A percentile compares a stretch with the other conserved stretches of the same genome.
Conservation (phyloP, 2,888 invertebrate genomes). For the Nephrotoma guestfalica region DNA sequence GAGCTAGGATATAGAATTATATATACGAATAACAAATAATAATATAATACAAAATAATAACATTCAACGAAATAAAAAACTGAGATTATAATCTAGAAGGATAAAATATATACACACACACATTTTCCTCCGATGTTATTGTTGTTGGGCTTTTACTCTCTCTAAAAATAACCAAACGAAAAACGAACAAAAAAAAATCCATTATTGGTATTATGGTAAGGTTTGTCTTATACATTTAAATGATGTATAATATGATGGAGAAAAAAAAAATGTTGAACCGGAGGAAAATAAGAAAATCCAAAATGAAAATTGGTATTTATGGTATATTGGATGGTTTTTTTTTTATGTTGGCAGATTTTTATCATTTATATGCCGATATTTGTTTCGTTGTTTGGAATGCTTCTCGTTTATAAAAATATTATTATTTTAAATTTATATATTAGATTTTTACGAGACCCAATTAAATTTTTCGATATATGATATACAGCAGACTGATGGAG, state of each 20-base stretch:
- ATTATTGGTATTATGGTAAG: conserved; percentile 12
- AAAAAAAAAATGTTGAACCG: neutral
- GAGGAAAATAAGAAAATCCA: neutral
- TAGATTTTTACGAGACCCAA: neutral
- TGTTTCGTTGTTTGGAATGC: neutral
- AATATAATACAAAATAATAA: neutral
- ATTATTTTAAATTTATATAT: neutral
- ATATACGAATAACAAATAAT: neutral
- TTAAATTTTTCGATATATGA: neutral
- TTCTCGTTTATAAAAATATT: neutral
- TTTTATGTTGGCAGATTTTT: neutral
- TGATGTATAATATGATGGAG: conserved; percentile 9
- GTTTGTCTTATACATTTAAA: conserved; percentile 15
- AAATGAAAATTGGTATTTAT: conserved; percentile 11
- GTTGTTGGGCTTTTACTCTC: neutral
- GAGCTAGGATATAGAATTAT: neutral
- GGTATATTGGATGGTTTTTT: conserved; percentile 9
- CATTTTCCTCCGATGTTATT: neutral
- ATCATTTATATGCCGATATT: neutral
- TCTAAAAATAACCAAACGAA: neutral
- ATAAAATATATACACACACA: neutral
- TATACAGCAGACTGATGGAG: too few species aligned
- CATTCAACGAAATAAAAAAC: neutral
- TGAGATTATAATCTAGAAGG: conserved; percentile 3
- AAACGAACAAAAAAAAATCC: neutral